phyloP scores from a whole-genome alignment of 2,888 invertebrate genomes.

The Luffia ferchaultella region DNA sequence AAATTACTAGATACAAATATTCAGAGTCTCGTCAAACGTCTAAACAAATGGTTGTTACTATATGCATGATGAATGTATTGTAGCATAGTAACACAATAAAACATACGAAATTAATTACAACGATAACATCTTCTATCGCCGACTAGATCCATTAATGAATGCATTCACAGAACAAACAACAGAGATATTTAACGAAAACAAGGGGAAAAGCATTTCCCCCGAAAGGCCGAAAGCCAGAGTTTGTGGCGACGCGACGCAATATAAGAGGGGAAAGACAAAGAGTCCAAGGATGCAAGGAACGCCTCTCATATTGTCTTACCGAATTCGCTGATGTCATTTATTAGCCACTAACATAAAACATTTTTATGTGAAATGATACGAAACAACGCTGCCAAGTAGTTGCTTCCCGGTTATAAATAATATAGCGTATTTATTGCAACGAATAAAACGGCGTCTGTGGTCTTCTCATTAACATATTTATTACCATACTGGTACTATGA shows the following conservation, averaged over 20 bases:
- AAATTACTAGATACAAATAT: no score
- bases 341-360: constrained; percentile 66
- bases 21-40: no score
- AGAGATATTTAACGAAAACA: constrained; percentile 40
- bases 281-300: constrained; percentile 47
- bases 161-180: constrained; percentile 32
- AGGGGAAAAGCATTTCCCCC: constrained; percentile 41
- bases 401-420: constrained; percentile 38
- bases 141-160: constrained; percentile 38
- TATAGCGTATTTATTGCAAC: constrained; percentile 49
- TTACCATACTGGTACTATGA: not conserved
- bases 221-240: constrained; percentile 38
- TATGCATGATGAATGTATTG: no score
- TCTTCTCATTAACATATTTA: constrained; percentile 11
- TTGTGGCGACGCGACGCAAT: constrained; percentile 45
- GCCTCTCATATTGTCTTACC: constrained; percentile 60
- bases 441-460: constrained; percentile 36
- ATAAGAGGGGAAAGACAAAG: constrained; percentile 51
- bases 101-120: not conserved
- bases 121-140: constrained; percentile 4
- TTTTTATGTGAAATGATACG: constrained; percentile 61
- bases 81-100: not conserved
- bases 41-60: no score
- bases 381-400: constrained; percentile 37
- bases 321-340: constrained; percentile 66